Evolutionary conservation across 1,140 invertebrate species (phyloP).

Genomic region (Bombus impatiens): DNA sequence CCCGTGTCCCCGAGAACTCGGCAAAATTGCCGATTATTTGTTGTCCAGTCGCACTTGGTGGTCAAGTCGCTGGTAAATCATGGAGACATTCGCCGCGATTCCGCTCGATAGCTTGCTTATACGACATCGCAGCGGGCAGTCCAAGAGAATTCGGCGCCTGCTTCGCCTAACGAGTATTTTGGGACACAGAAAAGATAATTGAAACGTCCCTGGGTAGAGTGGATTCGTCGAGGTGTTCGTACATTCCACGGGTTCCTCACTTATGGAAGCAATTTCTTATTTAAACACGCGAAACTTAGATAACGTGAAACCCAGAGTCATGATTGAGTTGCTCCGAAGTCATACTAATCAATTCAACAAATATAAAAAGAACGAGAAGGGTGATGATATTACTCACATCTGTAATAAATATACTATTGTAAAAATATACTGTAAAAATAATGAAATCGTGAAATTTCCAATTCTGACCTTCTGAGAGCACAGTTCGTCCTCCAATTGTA

Average conservation of each 20-base stretch:
- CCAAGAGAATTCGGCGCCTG: not conserved
- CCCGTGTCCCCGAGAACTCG: constrained; percentile 22
- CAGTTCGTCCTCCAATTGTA: no score
- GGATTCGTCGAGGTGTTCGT: not conserved
- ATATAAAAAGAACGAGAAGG: no score
- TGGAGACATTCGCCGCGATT: not conserved
- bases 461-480: no score
- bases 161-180: constrained; percentile 2
- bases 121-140: constrained; percentile 13
- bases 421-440: no score
- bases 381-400: no score
- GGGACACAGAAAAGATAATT: constrained; percentile 17
- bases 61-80: constrained; percentile 17
- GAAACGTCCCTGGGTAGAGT: constrained; percentile 16
- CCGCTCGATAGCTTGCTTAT: constrained; percentile 6
- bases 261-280: not conserved
- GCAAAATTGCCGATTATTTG: constrained; percentile 29
- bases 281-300: no score
- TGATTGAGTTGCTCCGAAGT: no score
- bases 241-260: not conserved
- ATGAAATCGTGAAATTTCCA: no score
- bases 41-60: not conserved
- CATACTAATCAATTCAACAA: no score
- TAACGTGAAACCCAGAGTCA: no score
- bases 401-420: no score